Base-by-base conservation (phyloP, 1,140 invertebrate species). In the Harlomillsia oculata region DNA sequence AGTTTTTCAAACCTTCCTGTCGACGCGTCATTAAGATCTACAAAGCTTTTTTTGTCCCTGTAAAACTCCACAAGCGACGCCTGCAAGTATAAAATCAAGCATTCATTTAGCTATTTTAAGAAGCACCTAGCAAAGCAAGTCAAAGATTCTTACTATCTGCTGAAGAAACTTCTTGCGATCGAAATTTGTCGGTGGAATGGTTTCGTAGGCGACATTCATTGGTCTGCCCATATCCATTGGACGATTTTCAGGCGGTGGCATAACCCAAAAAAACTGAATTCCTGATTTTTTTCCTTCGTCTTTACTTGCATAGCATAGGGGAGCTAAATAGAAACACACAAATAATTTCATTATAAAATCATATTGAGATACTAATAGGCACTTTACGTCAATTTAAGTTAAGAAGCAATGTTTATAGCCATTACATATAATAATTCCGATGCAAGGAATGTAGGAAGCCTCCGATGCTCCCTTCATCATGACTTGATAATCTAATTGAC, bases 401-500 rank as follows among this genome's bases (percentile, higher is more conserved):
- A 57, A 25, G 16, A 30, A 36, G 39, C 21, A 43, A 59, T 11
- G 37, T 16, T 20, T 67, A 53, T 45, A 45, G 72, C 78, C n/a
- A n/a, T 80, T 75, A 94, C 89, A 92, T 59, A 88, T 84, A 70
- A 96, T 95, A 25, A 96, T 76, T 41, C 89, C 91, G 63, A 97
- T 80, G 68, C 91, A 95, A 5, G 93, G 93, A 37, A 85, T 86
- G 67, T 96, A 96, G 16, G 82, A 85, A 60, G 85, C 83, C 75
- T 93, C 89, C 55, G 82, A 86, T 5, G 82, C 79, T 1, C 91
- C 91, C 66, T 91, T 87, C 86, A 96, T 89, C 70, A 84, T 85
- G 44, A 96, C 86, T 75, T 97, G 88, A 76, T 95, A 94, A 65
- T 94, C 89, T 52, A 96, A 74, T 70, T 97, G 93, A 59, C 85